A percentile compares a stretch with the other conserved stretches of the same genome.
Conservation (phyloP, 2,888 invertebrate species). For the Xanthia icteritia region DNA sequence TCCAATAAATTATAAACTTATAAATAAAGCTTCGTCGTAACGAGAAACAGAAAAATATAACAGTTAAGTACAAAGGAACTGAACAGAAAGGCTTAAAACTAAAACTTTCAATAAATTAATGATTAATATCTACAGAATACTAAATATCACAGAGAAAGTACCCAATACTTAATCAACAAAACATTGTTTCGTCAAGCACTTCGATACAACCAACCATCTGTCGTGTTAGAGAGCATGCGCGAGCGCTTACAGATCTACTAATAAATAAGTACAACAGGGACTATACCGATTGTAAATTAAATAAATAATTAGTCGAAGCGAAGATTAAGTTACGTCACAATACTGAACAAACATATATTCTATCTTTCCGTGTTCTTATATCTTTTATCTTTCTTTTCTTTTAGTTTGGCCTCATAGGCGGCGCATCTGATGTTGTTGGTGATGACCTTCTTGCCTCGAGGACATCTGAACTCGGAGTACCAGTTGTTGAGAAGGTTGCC, state of each 20-base stretch:
- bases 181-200: constrained; percentile 86
- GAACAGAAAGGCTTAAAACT: constrained; percentile 81
- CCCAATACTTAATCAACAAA: constrained; percentile 89
- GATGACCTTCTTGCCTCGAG: constrained; percentile 77
- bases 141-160: constrained; percentile 90
- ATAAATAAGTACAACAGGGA: constrained; percentile 77
- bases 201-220: constrained; percentile 76
- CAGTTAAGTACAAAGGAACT: constrained; percentile 82
- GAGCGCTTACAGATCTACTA: constrained; percentile 72
- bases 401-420: constrained; percentile 77
- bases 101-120: constrained; percentile 87
- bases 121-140: constrained; percentile 87
- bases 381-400: constrained; percentile 74
- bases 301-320: constrained; percentile 69
- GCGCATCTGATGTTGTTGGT: constrained; percentile 73
- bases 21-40: constrained; percentile 66
- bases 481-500: constrained; percentile 91
- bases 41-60: constrained; percentile 70
- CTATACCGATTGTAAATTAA: constrained; percentile 70
- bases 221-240: constrained; percentile 77
- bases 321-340: constrained; percentile 63
- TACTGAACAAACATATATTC: constrained; percentile 64
- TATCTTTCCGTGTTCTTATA: constrained; percentile 66
- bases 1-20: constrained; percentile 72
- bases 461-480: constrained; percentile 87